Conservation (phyloP, 1,140 invertebrate species). For the Bombus confusus region DNA sequence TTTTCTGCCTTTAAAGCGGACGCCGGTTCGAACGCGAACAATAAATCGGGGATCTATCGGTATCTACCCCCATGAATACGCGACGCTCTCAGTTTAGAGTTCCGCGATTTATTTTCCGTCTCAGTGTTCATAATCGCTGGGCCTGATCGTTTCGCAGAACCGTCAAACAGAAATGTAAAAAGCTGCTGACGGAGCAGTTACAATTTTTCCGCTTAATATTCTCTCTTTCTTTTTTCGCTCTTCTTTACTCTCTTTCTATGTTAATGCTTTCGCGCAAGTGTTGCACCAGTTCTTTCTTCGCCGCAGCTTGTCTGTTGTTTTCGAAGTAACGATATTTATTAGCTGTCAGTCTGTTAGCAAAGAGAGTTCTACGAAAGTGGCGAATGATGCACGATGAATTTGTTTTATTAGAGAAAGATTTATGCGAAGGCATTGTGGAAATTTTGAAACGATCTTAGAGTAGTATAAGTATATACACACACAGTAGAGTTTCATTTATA, state of each 20-base stretch:
- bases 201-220: neutral
- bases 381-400: neutral
- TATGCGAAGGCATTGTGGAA: no score
- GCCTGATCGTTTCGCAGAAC: neutral
- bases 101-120: constrained; percentile 18
- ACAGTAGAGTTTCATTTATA: neutral
- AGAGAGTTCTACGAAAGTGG: neutral
- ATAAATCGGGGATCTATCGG: constrained; percentile 31
- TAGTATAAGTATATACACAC: neutral
- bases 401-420: no score
- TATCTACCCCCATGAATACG: constrained; percentile 1
- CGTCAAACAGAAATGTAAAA: constrained; percentile 16
- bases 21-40: constrained; percentile 14
- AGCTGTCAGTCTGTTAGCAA: neutral
- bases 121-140: constrained; percentile 1
- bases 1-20: constrained; percentile 38
- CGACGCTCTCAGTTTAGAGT: neutral
- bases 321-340: neutral
- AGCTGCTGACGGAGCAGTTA: constrained; percentile 3
- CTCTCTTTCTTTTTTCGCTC: neutral
- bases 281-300: neutral
- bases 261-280: neutral
- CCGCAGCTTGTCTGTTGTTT: neutral
- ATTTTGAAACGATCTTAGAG: neutral
- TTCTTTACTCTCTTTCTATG: no score